Percentiles rank a stretch among this genome's conserved stretches.
phyloP scores from a whole-genome alignment of 1,140 invertebrate species.

The Drosophila athabasca region DNA sequence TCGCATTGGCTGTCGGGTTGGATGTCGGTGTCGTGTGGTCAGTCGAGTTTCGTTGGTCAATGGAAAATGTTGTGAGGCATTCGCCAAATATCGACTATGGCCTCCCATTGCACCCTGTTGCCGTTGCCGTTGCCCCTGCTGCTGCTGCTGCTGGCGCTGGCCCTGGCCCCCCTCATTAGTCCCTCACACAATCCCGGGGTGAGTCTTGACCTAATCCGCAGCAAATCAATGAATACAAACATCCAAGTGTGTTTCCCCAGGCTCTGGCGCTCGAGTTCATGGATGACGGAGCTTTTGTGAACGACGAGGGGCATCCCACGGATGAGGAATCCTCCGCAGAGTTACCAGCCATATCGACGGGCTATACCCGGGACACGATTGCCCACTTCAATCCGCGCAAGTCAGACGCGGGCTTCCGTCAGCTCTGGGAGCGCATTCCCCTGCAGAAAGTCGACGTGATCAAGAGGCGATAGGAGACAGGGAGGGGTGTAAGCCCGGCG shows the following conservation, averaged over 20 bases:
- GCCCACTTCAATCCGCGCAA: slow-evolving; percentile 64
- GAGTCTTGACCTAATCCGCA: slow-evolving; percentile 11
- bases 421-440: slow-evolving; percentile 59
- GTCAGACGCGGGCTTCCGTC: slow-evolving; percentile 50
- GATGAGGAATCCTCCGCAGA: slow-evolving; percentile 45
- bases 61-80: slow-evolving; percentile 68
- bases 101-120: slow-evolving; percentile 1
- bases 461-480: slow-evolving; percentile 36
- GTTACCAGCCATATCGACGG: slow-evolving; percentile 39
- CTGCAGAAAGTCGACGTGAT: slow-evolving; percentile 62
- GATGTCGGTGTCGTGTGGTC: slow-evolving; percentile 25
- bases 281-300: slow-evolving; percentile 43
- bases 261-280: slow-evolving; percentile 52
- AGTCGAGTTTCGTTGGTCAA: slow-evolving; percentile 61
- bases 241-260: not conserved
- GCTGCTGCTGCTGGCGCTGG: too few relatives aligned
- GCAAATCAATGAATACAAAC: not conserved
- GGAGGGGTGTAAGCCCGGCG: not conserved
- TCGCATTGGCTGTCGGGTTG: slow-evolving; percentile 16
- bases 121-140: not conserved
- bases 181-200: slow-evolving; percentile 6
- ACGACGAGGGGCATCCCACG: slow-evolving; percentile 16
- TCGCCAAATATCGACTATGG: slow-evolving; percentile 27
- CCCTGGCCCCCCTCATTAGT: slow-evolving; percentile 1
- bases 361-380: slow-evolving; percentile 62